These are phyloP conservation scores for Hippopotamus amphibius DNA, from an alignment of 2,113 vertebrate genomes.

Conservation along the genomic window DNA sequence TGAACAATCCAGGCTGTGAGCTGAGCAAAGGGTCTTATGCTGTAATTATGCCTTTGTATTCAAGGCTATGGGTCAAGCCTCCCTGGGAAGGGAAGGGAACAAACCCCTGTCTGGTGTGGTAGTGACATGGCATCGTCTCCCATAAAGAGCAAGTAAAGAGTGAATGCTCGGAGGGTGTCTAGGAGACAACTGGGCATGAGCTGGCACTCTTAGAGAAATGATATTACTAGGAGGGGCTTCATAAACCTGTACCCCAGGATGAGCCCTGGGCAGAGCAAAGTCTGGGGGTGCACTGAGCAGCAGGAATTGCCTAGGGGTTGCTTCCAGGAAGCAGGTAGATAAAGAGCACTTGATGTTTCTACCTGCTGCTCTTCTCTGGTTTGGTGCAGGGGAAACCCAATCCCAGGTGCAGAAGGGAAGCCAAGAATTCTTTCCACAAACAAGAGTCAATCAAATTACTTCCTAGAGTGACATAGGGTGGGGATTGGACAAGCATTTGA, in stretches of 20 bases:
- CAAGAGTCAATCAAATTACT: constrained; percentile 13
- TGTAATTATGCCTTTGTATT: neutral
- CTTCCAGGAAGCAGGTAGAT: neutral
- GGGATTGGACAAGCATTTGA: constrained; percentile 4
- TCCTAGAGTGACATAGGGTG: constrained; percentile 3
- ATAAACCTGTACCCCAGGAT: neutral
- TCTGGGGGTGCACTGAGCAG: neutral
- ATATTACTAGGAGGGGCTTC: neutral
- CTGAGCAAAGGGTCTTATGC: neutral
- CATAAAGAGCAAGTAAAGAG: neutral
- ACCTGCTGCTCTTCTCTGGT: neutral
- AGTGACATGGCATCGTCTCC: neutral
- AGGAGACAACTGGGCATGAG: neutral
- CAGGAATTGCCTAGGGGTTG: neutral
- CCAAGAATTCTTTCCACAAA: constrained; percentile 33
- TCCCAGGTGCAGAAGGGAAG: neutral
- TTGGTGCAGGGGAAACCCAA: neutral
- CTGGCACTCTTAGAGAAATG: neutral
- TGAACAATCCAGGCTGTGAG: neutral
- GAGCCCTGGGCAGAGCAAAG: too few species aligned
- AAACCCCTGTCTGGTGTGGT: neutral
- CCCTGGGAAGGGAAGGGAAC: neutral
- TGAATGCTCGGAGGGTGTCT: neutral
- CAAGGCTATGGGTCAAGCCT: neutral
- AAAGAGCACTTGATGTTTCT: neutral